Evolutionary conservation across 2,797 vertebrate species (phyloP), one percentile per base, ranked within the genome.

Genomic region (Poeciliopsis turneri): DNA sequence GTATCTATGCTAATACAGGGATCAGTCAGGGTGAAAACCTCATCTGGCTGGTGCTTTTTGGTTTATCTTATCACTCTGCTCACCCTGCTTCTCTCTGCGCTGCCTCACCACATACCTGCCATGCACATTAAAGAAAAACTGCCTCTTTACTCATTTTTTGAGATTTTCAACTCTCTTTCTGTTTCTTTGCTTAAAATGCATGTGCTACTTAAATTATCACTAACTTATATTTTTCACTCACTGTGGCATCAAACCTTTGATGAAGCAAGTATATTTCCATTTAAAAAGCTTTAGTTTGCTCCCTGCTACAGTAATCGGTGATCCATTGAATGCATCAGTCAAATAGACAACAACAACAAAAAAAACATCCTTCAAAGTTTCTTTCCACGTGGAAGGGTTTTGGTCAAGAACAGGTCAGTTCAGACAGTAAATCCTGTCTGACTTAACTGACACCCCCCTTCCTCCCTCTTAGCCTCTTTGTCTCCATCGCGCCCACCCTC

Each of bases 1-100:
- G 88, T 95, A 95, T 96, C 95, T 96, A 95, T 95, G 95, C 93
- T 94, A 95, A 95, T 95, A 90, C 87, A 80, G 83, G 92, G 91
- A 93, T 93, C 90, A 93, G 91, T 81, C 47, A 82, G 85, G 82
- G 82, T 82, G 79, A 80, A 87, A 83, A 80, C 89, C 91, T 92
- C 87, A 91, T 93, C 90, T 92, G 87, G 84, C 82, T 85, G 49
- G 74, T 88, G 87, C 89, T 47, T 80, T 73, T 86, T 69, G 86
- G 89, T 88, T 95, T 96, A 96, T 96, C 95, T 96, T 93, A 95
- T 95, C 93, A 90, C 61, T 74, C 73, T 83, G 16, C 84, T 87
- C 39, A 57, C 81, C 76, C 76, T 3, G 47, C 82, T 84, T 76
- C 75, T 72, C 81, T 86, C 82, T 86, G 82, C 85, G 74, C 85